These are phyloP conservation scores for Tokudaia tokunoshimensis DNA, from an alignment of 2,797 vertebrate genomes.

Conservation along the genomic window DNA sequence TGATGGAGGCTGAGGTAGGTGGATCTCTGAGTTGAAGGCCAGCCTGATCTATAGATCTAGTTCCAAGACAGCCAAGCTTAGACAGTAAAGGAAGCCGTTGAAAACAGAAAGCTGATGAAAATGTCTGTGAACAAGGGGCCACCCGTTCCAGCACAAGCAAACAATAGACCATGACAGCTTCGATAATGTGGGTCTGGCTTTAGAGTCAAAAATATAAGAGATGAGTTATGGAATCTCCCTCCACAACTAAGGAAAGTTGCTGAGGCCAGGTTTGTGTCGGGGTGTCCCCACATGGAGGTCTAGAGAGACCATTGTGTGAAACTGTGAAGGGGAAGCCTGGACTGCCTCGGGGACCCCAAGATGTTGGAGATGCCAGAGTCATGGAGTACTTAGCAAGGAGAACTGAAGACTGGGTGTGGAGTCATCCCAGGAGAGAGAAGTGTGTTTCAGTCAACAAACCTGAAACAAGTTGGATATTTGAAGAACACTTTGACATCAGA, in stretches of 20 bases:
- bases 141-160: not conserved
- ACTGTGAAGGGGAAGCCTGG: not conserved
- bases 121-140: not conserved
- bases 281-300: not conserved
- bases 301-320: not conserved
- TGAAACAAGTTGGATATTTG: not conserved
- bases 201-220: not conserved
- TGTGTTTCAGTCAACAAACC: not conserved
- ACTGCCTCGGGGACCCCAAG: not conserved
- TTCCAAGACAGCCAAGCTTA: not conserved
- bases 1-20: not conserved
- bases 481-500: not conserved
- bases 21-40: not conserved
- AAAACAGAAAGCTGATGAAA: not conserved
- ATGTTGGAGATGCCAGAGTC: not conserved
- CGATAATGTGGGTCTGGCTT: not conserved
- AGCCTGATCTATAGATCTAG: not conserved
- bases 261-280: not conserved
- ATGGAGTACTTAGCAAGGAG: not conserved
- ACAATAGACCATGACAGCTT: not conserved
- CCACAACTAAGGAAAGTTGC: not conserved
- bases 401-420: not conserved
- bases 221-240: not conserved
- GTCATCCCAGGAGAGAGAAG: not conserved
- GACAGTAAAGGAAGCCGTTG: not conserved